Base-by-base conservation (phyloP, 2,113 vertebrate species). In the Eidolon helvum region DNA sequence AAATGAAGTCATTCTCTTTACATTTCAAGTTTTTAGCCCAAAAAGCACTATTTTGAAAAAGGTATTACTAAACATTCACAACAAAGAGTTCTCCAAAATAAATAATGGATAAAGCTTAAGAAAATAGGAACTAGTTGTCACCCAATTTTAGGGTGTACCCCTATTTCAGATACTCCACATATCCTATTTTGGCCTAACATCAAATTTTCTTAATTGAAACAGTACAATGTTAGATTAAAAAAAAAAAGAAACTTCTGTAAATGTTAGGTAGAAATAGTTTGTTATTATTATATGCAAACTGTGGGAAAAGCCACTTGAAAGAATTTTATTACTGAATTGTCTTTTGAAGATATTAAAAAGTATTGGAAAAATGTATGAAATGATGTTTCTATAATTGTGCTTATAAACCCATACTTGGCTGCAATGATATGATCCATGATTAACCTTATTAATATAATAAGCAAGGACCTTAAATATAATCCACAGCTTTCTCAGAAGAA, bases 381-480 rank as follows among this genome's bases (percentile, higher is more conserved):
- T 55, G 9, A 69, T 83, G 1, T 83, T 79, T 19, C 33, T 89
- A 19, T 82, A 77, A 79, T 43, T 93, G 21, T 80, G 5, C 55
- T 78, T 85, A 89, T 53, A 80, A 95, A 59, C 4, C 48, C 53
- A 79, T 40, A 85, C 28, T 79, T 86, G n/a, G 4, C 63, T 83
- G 10, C 66, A 94, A 85, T 83, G 5, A 40, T 55, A n/a, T 57
- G 16, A 94, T 50, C n/a, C 22, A 79, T 57, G 24, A 82, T 78
- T 97, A 90, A 53, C 11, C 28, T 90, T 83, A 33, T 72, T 84
- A 82, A 85, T 65, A 85, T 57, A 92, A 65, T 65, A 91, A 38
- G 65, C 3, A 90, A 45, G 10, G 7, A 91, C 84, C 19, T 77
- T 82, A 90, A 96, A 87, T 65, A 65, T 38, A 86, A 95, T 75